Conservation (phyloP, 2,113 vertebrate species). For the Lepus europaeus region DNA sequence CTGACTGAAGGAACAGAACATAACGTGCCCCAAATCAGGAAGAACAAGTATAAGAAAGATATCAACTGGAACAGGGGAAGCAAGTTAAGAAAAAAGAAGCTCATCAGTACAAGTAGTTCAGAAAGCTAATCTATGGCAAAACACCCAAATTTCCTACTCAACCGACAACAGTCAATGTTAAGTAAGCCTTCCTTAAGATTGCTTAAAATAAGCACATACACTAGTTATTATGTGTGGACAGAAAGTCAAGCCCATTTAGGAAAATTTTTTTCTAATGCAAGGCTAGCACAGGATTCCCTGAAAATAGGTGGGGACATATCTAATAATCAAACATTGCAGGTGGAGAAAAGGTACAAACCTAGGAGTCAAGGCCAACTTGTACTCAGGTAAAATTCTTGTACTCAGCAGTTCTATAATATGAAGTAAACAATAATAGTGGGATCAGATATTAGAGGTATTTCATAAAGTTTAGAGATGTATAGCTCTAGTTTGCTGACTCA, state of each 20-base stretch:
- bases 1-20: neutral
- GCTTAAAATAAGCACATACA: neutral
- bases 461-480: neutral
- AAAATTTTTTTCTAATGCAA: neutral
- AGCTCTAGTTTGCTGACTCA: neutral
- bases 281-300: neutral
- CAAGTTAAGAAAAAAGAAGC: slow-evolving; percentile 4
- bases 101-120: neutral
- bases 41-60: neutral
- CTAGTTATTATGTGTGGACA: neutral
- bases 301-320: neutral
- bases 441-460: slow-evolving; percentile 7
- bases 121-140: neutral
- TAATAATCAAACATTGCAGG: neutral
- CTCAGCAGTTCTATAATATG: neutral
- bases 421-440: neutral
- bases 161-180: neutral
- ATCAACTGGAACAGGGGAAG: neutral
- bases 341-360: neutral
- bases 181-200: neutral
- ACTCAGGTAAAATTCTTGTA: neutral
- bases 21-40: neutral
- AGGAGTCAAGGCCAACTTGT: neutral
- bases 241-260: neutral
- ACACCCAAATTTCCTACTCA: neutral